Conservation (phyloP, 2,888 invertebrate genomes). For the Athetis lepigone region DNA sequence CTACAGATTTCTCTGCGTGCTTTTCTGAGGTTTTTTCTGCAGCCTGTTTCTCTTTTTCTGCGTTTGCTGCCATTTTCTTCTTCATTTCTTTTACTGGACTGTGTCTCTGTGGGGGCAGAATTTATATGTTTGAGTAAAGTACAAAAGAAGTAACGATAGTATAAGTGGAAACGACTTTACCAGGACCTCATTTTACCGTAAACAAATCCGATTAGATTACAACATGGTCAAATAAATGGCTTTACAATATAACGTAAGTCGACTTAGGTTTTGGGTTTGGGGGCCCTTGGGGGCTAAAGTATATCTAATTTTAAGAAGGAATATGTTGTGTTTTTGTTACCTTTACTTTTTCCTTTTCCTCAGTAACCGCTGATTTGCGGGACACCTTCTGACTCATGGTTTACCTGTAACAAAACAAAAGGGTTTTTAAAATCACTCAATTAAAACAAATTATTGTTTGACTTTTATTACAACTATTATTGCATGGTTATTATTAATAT, state of each 20-base stretch:
- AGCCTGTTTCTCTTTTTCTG: conserved; percentile 83
- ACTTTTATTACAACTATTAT: too few relatives aligned
- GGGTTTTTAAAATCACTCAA: background rate
- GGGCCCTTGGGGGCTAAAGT: background rate
- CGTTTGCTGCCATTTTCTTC: conserved; percentile 85
- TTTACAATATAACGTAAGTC: background rate
- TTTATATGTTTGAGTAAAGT: conserved; percentile 1
- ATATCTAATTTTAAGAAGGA: background rate
- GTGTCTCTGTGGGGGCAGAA: conserved; percentile 70
- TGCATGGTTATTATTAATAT: too few relatives aligned
- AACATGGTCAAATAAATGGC: conserved; percentile 26
- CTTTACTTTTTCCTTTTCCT: conserved; percentile 84
- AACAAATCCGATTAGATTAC: conserved; percentile 3
- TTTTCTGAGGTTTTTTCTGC: conserved; percentile 74
- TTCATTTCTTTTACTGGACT: conserved; percentile 87
- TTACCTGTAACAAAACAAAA: conserved; percentile 75
- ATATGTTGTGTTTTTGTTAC: conserved; percentile 1
- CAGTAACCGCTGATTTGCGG: conserved; percentile 78
- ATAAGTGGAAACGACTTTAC: background rate
- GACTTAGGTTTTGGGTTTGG: too few relatives aligned
- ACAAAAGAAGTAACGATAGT: background rate
- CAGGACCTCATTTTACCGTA: background rate
- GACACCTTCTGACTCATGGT: conserved; percentile 86
- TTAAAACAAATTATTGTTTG: too few relatives aligned
- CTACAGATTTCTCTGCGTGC: conserved; percentile 66